Percentiles rank a stretch among this genome's conserved stretches.
These are phyloP conservation scores for Allygus modestus DNA, from an alignment of 2,888 invertebrate genomes.

Conservation along the genomic window DNA sequence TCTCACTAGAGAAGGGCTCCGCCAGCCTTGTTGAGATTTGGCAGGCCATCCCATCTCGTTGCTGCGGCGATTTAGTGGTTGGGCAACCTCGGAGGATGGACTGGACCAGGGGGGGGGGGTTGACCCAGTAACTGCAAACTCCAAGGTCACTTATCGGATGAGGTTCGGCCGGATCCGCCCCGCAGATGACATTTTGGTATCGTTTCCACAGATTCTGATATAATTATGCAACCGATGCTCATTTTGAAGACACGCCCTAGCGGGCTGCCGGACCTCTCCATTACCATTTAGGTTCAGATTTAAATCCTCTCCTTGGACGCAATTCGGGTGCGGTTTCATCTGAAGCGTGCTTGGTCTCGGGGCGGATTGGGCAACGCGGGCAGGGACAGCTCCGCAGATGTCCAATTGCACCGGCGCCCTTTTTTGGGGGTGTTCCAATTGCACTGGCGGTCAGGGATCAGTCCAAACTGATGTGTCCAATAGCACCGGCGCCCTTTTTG, in stretches of 20 bases:
- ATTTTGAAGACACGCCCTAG: constrained; percentile 21
- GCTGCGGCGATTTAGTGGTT: neutral
- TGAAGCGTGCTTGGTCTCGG: neutral
- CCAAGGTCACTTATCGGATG: constrained; percentile 24
- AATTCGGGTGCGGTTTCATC: constrained; percentile 19
- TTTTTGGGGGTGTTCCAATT: no score
- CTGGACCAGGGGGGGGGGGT: neutral
- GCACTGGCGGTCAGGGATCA: no score
- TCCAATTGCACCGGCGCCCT: no score
- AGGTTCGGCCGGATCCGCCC: constrained; percentile 19
- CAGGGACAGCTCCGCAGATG: neutral
- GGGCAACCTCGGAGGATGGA: constrained; percentile 3
- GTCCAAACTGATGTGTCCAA: no score
- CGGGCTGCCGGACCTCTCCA: neutral
- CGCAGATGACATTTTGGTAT: constrained; percentile 44
- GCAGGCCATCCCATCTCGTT: neutral
- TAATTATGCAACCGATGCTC: constrained; percentile 38
- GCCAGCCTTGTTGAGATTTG: neutral
- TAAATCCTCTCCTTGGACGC: constrained; percentile 15
- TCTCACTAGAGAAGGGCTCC: neutral
- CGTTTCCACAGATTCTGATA: constrained; percentile 22
- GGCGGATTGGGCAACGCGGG: neutral
- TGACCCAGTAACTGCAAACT: neutral
- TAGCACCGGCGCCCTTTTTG: no score
- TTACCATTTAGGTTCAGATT: constrained; percentile 8